These are phyloP conservation scores for Aethes cnicana DNA, from an alignment of 2,888 invertebrate species.

Conservation along the genomic window DNA sequence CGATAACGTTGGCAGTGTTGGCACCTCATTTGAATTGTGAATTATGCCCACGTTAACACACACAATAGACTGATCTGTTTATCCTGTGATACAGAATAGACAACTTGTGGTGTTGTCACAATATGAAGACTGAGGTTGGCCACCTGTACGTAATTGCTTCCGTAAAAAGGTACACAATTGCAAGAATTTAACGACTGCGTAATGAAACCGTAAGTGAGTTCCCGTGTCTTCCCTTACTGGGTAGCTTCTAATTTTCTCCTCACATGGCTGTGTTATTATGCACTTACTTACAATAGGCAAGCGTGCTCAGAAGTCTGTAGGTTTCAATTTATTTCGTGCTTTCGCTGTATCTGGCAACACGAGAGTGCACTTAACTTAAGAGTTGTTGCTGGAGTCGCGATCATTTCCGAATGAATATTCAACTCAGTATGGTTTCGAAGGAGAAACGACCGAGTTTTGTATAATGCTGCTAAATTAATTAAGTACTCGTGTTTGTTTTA, in stretches of 20 bases:
- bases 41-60: conserved; percentile 25
- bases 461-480: conserved; percentile 21
- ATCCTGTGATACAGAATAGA: conserved; percentile 23
- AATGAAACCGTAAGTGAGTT: conserved; percentile 18
- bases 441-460: conserved; percentile 22
- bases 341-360: conserved; percentile 28
- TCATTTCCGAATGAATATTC: conserved; percentile 30
- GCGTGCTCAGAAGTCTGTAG: conserved; percentile 12
- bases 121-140: conserved; percentile 27
- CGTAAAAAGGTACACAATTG: conserved; percentile 10
- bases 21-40: conserved; percentile 25
- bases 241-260: conserved; percentile 25
- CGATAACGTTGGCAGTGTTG: background rate
- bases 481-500: conserved; percentile 8
- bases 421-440: conserved; percentile 23
- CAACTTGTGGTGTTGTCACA: conserved; percentile 16
- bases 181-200: background rate
- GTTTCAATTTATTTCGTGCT: conserved; percentile 29
- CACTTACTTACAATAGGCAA: conserved; percentile 25
- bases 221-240: conserved; percentile 15
- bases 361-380: conserved; percentile 27
- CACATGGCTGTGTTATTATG: conserved; percentile 21
- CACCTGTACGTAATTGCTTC: conserved; percentile 22
- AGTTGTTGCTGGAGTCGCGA: conserved; percentile 24
- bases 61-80: conserved; percentile 24